phyloP scores from a whole-genome alignment of 2,888 invertebrate species.

The Sussaba pulchella region DNA sequence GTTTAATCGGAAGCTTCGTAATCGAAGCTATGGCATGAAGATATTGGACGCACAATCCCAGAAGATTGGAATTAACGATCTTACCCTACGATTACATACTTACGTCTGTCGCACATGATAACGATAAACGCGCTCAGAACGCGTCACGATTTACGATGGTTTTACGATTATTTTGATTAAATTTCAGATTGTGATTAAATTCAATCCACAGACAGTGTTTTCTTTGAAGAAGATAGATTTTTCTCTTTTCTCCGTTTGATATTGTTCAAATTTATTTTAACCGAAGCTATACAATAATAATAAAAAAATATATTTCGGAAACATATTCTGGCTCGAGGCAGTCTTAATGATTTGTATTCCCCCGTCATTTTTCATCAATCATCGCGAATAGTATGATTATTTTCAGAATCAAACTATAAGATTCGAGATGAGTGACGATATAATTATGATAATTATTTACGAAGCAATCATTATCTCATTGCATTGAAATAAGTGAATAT shows the following conservation, averaged over 20 bases:
- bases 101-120: not conserved
- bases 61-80: constrained; percentile 20
- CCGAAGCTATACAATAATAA: not conserved
- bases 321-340: not conserved
- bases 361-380: not conserved
- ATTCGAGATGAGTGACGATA: too few relatives aligned
- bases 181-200: constrained; percentile 27
- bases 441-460: too few relatives aligned
- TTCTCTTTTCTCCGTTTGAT: not conserved
- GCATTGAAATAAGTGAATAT: too few relatives aligned
- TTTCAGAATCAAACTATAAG: too few relatives aligned
- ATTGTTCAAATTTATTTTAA: not conserved
- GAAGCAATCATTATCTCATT: too few relatives aligned
- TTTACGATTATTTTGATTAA: constrained; percentile 1
- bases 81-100: constrained; percentile 14
- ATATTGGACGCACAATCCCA: constrained; percentile 10
- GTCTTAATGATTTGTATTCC: not conserved
- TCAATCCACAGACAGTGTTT: not conserved
- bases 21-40: constrained; percentile 23
- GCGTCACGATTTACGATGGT: not conserved
- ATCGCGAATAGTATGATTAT: not conserved
- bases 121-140: not conserved
- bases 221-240: not conserved
- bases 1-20: constrained; percentile 38
- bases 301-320: not conserved